Evolutionary conservation across 2,113 vertebrate species (phyloP).

Genomic region (Equus przewalskii): DNA sequence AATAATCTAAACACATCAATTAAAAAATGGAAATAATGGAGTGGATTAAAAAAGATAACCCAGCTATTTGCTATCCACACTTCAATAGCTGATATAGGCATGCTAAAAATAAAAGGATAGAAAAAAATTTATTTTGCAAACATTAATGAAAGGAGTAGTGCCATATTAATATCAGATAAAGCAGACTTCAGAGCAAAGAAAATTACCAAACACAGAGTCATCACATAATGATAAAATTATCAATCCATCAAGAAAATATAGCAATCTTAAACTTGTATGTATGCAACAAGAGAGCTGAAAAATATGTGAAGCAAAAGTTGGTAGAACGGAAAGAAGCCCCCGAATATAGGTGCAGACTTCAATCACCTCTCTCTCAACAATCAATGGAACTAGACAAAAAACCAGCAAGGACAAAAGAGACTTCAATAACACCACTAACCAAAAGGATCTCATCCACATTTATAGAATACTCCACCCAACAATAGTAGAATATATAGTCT

Average conservation of each 20-base stretch:
- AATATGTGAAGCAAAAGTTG: neutral
- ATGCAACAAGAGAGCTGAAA: neutral
- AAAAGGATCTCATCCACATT: neutral
- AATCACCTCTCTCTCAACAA: neutral
- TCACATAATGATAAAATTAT: neutral
- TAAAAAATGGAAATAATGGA: neutral
- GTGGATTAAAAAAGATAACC: neutral
- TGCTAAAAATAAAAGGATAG: neutral
- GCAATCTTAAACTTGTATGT: neutral
- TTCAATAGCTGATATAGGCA: neutral
- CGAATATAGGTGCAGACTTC: neutral
- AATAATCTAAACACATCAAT: neutral
- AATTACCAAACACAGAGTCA: neutral
- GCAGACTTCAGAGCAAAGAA: neutral
- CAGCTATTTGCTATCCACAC: neutral
- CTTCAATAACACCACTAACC: neutral
- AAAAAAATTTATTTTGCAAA: neutral
- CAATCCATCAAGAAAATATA: neutral
- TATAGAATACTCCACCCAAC: neutral
- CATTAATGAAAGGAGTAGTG: neutral
- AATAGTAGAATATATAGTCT: neutral
- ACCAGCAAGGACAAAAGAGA: neutral
- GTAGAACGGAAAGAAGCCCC: neutral
- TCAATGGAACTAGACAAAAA: neutral
- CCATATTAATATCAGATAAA: neutral